phyloP scores from a whole-genome alignment of 2,888 invertebrate species.

The Fissipunctia ypsillon region DNA sequence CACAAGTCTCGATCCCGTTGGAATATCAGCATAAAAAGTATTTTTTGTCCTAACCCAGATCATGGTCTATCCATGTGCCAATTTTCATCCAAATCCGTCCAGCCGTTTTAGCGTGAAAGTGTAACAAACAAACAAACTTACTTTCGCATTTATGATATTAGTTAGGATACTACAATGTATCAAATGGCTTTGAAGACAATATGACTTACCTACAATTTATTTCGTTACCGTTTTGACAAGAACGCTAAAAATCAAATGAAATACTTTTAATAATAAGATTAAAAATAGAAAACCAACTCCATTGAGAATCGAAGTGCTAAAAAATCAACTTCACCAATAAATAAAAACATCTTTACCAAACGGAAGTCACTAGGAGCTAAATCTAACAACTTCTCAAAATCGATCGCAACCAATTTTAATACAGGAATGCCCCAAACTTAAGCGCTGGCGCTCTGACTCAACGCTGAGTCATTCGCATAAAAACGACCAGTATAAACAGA shows the following conservation, averaged over 20 bases:
- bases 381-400: slow-evolving; percentile 24
- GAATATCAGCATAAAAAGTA: no score
- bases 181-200: background rate
- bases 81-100: no score
- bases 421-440: slow-evolving; percentile 64
- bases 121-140: no score
- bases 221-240: no score
- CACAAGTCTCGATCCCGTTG: no score
- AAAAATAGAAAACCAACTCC: background rate
- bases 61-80: no score
- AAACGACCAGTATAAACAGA: slow-evolving; percentile 48
- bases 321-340: slow-evolving; percentile 10
- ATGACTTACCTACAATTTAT: background rate
- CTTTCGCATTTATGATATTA: no score
- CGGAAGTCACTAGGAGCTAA: slow-evolving; percentile 16
- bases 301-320: background rate
- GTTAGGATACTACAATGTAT: background rate
- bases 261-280: background rate
- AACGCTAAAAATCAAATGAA: background rate
- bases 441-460: slow-evolving; percentile 59
- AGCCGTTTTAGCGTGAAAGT: no score
- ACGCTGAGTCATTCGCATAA: slow-evolving; percentile 63
- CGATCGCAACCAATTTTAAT: slow-evolving; percentile 39
- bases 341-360: slow-evolving; percentile 19
- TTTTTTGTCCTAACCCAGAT: no score